A percentile compares a stretch with the other conserved stretches of the same genome.
These are phyloP conservation scores for Catajapyx aquilonaris DNA, from an alignment of 1,140 invertebrate species.

Conservation along the genomic window DNA sequence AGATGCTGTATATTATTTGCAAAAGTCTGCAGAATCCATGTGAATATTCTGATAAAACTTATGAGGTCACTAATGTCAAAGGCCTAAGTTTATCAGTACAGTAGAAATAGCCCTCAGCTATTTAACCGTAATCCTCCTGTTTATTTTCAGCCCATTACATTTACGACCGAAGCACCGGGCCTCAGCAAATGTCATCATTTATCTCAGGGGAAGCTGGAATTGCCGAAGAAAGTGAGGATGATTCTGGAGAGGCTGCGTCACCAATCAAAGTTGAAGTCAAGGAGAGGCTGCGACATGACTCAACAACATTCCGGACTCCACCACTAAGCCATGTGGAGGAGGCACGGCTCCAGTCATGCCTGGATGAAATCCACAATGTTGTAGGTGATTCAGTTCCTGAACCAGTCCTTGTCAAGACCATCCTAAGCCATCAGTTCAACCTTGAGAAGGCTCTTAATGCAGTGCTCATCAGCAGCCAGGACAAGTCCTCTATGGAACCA, in stretches of 20 bases:
- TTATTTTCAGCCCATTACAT: conserved; percentile 56
- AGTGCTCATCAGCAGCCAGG: conserved; percentile 35
- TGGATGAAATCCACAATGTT: conserved; percentile 59
- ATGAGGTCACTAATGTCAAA: not conserved
- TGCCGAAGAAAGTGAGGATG: conserved; percentile 42
- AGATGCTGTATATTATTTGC: too few species aligned
- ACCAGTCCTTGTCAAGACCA: conserved; percentile 36
- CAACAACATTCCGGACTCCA: conserved; percentile 18
- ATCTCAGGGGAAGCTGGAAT: conserved; percentile 45
- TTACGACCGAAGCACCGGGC: conserved; percentile 42
- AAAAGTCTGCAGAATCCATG: too few species aligned
- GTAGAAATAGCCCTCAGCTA: not conserved
- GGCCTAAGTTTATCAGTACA: not conserved
- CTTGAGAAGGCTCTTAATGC: conserved; percentile 44
- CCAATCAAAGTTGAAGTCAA: conserved; percentile 12
- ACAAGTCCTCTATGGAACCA: too few species aligned
- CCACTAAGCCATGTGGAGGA: conserved; percentile 38
- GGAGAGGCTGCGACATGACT: conserved; percentile 10
- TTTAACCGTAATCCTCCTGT: too few species aligned
- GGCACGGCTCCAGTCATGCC: conserved; percentile 54
- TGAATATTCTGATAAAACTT: too few species aligned
- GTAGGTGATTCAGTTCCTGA: conserved; percentile 55
- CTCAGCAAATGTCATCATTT: conserved; percentile 43
- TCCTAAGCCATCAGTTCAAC: conserved; percentile 46
- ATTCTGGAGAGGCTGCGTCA: conserved; percentile 18